A percentile compares a stretch with the other conserved stretches of the same genome.
Conservation (phyloP, 1,140 invertebrate species). For the Chelonus insularis region DNA sequence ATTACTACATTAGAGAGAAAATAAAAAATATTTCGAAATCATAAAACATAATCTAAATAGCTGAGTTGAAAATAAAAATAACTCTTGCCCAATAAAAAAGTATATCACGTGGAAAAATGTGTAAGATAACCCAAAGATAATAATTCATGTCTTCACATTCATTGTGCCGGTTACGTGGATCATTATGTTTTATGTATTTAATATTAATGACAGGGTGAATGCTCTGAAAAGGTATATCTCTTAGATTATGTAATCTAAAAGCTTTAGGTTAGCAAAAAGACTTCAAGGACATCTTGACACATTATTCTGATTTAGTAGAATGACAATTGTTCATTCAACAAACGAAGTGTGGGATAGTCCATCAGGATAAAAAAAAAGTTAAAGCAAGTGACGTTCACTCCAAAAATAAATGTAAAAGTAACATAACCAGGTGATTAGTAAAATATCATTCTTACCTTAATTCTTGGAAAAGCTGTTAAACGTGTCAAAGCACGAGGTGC, state of each 20-base stretch:
- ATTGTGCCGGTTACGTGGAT: background rate
- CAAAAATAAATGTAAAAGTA: no score
- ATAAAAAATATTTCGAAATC: constrained; percentile 4
- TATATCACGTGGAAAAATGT: constrained; percentile 6
- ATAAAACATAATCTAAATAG: background rate
- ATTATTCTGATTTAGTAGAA: background rate
- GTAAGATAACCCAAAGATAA: background rate
- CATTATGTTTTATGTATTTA: background rate
- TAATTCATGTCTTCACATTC: background rate
- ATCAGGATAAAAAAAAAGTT: background rate
- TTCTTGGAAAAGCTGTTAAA: constrained; percentile 43
- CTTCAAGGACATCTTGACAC: background rate
- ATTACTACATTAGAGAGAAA: background rate
- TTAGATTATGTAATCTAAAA: constrained; percentile 21
- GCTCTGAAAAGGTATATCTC: constrained; percentile 7
- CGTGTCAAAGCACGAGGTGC: constrained; percentile 50
- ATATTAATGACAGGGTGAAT: constrained; percentile 21
- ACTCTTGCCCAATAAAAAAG: background rate
- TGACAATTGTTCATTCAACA: background rate
- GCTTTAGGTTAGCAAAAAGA: background rate
- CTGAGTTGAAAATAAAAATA: background rate
- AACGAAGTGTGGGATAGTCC: background rate
- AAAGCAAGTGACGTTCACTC: background rate
- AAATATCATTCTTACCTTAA: constrained; percentile 43
- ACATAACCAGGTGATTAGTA: background rate